Conservation (phyloP, 1,140 invertebrate species). For the Oreohelix idahoensis region DNA sequence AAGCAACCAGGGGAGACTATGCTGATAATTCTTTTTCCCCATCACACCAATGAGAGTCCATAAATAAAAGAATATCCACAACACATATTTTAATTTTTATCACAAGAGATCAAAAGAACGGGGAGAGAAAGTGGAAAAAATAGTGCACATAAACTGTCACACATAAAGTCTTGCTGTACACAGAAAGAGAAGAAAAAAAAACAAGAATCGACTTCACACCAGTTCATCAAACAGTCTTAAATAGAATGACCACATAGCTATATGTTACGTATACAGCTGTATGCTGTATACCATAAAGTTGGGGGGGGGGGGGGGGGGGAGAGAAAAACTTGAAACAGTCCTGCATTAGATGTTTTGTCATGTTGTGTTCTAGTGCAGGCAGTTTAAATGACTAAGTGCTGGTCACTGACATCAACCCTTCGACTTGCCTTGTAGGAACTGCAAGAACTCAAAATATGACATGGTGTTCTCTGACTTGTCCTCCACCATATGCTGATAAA, state of each 20-base stretch:
- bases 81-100: not conserved
- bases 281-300: not conserved
- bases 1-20: no score
- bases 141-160: not conserved
- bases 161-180: not conserved
- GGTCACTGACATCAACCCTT: slow-evolving; percentile 69
- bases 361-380: not conserved
- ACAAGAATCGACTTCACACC: not conserved
- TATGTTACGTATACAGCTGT: no score
- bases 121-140: not conserved
- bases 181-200: not conserved
- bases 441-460: slow-evolving; percentile 98
- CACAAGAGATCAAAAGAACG: not conserved
- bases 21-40: no score
- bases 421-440: slow-evolving; percentile 92
- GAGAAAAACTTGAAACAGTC: not conserved
- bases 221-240: no score
- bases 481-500: slow-evolving; percentile 92
- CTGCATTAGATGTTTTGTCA: not conserved
- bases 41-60: not conserved
- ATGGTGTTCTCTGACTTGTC: slow-evolving; percentile 93
- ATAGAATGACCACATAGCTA: no score
- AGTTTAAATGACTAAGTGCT: not conserved
- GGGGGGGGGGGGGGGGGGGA: not conserved
- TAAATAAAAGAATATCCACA: not conserved